A percentile compares a stretch with the other conserved stretches of the same genome.
Conservation (phyloP, 2,113 vertebrate species). For the Ranitomeya imitator region DNA sequence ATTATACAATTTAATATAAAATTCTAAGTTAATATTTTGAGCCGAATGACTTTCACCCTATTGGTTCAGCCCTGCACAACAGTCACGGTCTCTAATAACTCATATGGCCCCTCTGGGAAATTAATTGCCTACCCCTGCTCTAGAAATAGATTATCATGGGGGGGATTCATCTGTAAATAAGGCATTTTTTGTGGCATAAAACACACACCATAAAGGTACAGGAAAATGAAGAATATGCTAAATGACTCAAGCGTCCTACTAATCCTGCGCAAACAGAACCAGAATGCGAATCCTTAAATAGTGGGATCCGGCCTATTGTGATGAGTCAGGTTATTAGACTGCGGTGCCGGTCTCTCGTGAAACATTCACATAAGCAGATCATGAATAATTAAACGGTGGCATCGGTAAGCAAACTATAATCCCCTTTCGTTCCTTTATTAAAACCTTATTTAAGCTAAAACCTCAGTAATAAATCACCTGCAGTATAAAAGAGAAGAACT, state of each 20-base stretch:
- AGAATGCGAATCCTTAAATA: background rate
- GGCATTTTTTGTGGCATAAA: no score
- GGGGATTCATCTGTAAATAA: no score
- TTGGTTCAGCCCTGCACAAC: no score
- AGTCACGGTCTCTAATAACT: no score
- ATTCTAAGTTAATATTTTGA: no score
- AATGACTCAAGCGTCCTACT: background rate
- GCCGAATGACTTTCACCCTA: no score
- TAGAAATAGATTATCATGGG: no score
- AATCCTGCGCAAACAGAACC: background rate
- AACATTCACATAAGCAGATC: background rate
- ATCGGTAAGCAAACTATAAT: background rate
- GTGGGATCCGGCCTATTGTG: background rate
- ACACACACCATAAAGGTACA: background rate
- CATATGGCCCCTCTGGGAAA: no score
- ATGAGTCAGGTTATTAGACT: background rate
- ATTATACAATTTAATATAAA: no score
- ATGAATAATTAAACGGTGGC: background rate
- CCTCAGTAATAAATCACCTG: no score
- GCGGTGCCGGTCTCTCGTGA: background rate
- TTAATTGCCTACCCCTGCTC: no score
- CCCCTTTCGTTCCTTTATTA: background rate
- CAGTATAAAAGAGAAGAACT: no score
- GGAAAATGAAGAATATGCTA: background rate
- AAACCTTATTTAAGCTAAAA: background rate